These are phyloP conservation scores for Pseudomyrmex cubaensis DNA, from an alignment of 1,140 invertebrate species.

Conservation along the genomic window DNA sequence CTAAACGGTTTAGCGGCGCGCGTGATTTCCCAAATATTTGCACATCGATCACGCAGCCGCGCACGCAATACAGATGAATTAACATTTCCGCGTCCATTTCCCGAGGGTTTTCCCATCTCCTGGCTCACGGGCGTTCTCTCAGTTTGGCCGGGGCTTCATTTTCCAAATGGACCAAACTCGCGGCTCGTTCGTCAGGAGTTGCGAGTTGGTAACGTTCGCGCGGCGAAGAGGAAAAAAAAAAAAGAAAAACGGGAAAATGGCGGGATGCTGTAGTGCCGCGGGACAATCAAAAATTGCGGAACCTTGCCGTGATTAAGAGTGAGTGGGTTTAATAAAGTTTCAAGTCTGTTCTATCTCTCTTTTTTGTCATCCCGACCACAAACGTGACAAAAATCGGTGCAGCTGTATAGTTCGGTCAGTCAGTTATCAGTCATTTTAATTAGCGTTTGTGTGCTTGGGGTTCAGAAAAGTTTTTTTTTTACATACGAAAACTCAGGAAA, in stretches of 20 bases:
- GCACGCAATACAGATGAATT: conserved; percentile 60
- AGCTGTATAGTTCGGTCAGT: too few species aligned
- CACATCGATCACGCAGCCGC: conserved; percentile 63
- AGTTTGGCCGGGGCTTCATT: conserved; percentile 63
- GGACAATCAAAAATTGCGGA: conserved; percentile 26
- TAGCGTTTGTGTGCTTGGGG: too few species aligned
- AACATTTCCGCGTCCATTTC: conserved; percentile 64
- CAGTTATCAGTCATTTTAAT: too few species aligned
- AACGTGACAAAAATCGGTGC: not conserved
- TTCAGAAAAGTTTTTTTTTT: not conserved
- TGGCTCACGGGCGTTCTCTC: conserved; percentile 3
- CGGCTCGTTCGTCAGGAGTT: conserved; percentile 56
- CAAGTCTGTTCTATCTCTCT: too few species aligned
- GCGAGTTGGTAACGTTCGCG: conserved; percentile 32
- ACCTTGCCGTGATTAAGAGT: conserved; percentile 4
- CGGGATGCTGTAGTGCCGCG: not conserved
- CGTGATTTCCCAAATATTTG: conserved; percentile 73
- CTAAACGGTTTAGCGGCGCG: conserved; percentile 69
- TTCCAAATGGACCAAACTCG: conserved; percentile 71
- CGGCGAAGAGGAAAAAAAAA: not conserved
- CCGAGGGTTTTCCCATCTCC: conserved; percentile 34
- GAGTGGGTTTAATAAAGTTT: conserved; percentile 22
- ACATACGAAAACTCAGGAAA: not conserved
- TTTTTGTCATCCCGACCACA: not conserved
- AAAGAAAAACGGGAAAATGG: conserved; percentile 1